Conservation (phyloP, 2,888 invertebrate species). For the Ophion ellenae region DNA sequence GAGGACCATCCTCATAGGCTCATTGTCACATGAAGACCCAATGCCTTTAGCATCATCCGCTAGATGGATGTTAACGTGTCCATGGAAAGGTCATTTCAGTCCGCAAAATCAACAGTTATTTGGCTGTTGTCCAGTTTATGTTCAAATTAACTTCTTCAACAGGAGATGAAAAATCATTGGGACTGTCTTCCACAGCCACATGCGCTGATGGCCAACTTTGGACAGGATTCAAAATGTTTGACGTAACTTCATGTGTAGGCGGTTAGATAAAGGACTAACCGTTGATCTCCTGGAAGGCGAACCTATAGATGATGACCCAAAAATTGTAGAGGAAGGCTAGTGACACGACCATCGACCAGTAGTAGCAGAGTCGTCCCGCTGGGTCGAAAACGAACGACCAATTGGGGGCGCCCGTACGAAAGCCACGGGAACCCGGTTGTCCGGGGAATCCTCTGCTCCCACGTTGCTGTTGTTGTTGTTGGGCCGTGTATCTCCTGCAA, state of each 20-base stretch:
- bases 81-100: neutral
- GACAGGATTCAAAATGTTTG: neutral
- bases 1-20: neutral
- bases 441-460: conserved; percentile 82
- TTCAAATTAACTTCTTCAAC: neutral
- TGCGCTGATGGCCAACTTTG: neutral
- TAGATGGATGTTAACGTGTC: neutral
- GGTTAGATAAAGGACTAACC: conserved; percentile 85
- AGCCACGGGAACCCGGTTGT: conserved; percentile 82
- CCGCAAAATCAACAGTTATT: neutral
- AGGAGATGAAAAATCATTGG: neutral
- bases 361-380: conserved; percentile 97
- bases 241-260: neutral
- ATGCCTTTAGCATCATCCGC: neutral
- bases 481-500: conserved; percentile 80
- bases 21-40: neutral
- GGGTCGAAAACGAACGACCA: conserved; percentile 99
- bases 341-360: conserved; percentile 98
- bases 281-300: conserved; percentile 99
- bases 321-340: conserved; percentile 98
- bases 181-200: neutral
- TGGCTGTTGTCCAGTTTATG: neutral
- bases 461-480: conserved; percentile 82
- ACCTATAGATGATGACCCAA: conserved; percentile 99
- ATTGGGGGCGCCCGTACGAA: conserved; percentile 89